Evolutionary conservation across 2,888 invertebrate species (phyloP), one percentile per base, ranked within the genome.

Genomic region (Xestia sexstrigata): DNA sequence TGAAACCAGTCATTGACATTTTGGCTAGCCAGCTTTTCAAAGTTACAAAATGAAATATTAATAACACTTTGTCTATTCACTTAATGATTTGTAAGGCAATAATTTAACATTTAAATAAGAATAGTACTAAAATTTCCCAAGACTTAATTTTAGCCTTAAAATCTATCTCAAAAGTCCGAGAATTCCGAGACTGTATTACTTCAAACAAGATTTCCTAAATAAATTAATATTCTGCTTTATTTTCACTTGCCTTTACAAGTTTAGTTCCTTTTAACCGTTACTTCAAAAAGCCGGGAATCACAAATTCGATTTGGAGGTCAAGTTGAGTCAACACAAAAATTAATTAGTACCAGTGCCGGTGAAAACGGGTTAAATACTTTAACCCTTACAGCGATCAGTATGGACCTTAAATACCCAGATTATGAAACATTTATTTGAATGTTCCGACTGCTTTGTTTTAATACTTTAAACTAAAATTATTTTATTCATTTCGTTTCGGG

Each of bases 271-370:
- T 67, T n/a, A 66, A 58, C 5, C 5, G 35, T 84, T 20, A 80
- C 15, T 73, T 74, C 68, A 65, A 52, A 79, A 84, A 26, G 68
- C 68, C 60, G 47, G 74, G 49, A 8, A 70, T 49, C 9, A 42
- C 49, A 49, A 84, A 81, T 74, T 85, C 8, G 45, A 84, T 81
- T 70, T 74, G 35, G n/a, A 20, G 74, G 69, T 62, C 69, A 69
- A 66, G 45, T 63, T 15, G 70, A 63, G 75, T 82, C 68, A 81
- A 85, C 68, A 81, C 20, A 45, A 69, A 74, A 69, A 60, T 74
- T 81, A 84, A 75, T 82, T 85, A 85, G 45, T 68, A 42, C 47
- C 35, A 13, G 30, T 30, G 26, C 58, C 62, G 45, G 15, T 63
- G 58, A 60, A 58, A 73, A 67, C 35, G 7, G 23, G 35, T 58